phyloP scores from a whole-genome alignment of 2,888 invertebrate genomes.

The Pammene fasciana region DNA sequence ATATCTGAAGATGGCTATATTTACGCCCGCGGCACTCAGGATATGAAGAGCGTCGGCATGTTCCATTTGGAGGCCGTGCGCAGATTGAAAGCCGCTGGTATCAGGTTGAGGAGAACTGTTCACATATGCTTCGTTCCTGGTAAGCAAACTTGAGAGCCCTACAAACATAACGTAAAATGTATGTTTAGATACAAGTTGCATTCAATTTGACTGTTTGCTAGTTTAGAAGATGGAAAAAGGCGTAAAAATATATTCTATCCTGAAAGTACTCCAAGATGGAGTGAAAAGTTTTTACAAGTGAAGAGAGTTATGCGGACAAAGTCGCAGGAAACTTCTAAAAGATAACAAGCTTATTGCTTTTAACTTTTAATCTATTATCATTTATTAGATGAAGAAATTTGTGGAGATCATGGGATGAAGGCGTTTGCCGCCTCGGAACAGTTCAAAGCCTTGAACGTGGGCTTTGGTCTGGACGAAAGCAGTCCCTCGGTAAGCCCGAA shows the following conservation, averaged over 20 bases:
- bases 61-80: conserved; percentile 88
- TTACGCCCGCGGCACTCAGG: conserved; percentile 91
- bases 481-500: conserved; percentile 54
- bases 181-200: no score
- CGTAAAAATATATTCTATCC: no score
- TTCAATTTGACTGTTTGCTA: no score
- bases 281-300: no score
- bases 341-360: no score
- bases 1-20: conserved; percentile 92
- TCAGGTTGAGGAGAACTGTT: conserved; percentile 83
- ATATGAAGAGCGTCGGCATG: conserved; percentile 91
- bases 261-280: no score
- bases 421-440: conserved; percentile 85
- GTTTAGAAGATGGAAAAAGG: no score
- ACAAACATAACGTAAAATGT: no score
- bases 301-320: no score
- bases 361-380: background rate
- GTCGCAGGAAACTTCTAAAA: no score
- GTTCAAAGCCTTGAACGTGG: conserved; percentile 88
- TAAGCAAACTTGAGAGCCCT: conserved; percentile 51
- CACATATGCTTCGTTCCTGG: conserved; percentile 88
- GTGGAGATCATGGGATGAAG: conserved; percentile 88
- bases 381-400: conserved; percentile 88
- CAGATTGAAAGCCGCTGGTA: conserved; percentile 78
- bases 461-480: conserved; percentile 92